phyloP scores from a whole-genome alignment of 1,140 invertebrate species.

The Drosophila arizonae region DNA sequence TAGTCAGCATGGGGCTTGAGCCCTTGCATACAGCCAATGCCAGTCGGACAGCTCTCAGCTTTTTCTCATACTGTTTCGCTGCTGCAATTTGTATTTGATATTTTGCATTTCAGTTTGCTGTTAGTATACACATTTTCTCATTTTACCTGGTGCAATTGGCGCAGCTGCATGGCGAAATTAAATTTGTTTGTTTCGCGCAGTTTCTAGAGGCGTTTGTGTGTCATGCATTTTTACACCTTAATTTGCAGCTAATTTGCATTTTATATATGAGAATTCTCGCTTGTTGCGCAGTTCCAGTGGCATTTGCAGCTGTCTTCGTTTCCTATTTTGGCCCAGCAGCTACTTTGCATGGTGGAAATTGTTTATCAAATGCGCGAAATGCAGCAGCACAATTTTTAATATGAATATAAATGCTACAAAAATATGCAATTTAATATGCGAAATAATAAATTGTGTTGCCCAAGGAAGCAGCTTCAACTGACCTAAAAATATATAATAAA shows the following conservation, averaged over 20 bases:
- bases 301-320: conserved; percentile 39
- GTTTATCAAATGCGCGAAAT: conserved; percentile 13
- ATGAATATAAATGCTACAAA: not conserved
- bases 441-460: not conserved
- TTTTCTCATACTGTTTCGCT: conserved; percentile 3
- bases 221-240: conserved; percentile 80
- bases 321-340: not conserved
- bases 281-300: conserved; percentile 69
- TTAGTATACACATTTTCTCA: conserved; percentile 20
- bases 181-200: conserved; percentile 76
- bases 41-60: not conserved
- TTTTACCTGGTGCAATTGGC: conserved; percentile 52
- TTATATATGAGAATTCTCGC: conserved; percentile 64
- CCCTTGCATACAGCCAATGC: not conserved
- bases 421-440: not conserved
- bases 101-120: conserved; percentile 21
- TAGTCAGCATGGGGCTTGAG: not conserved
- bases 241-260: conserved; percentile 78
- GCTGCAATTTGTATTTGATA: conserved; percentile 16
- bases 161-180: conserved; percentile 54
- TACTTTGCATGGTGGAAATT: conserved; percentile 18
- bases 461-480: no score
- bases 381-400: not conserved
- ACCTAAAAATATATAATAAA: no score
- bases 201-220: conserved; percentile 75